Percentiles rank a stretch among this genome's conserved stretches.
Conservation (phyloP, 2,888 invertebrate genomes). For the Leptarthrus brevirostris region DNA sequence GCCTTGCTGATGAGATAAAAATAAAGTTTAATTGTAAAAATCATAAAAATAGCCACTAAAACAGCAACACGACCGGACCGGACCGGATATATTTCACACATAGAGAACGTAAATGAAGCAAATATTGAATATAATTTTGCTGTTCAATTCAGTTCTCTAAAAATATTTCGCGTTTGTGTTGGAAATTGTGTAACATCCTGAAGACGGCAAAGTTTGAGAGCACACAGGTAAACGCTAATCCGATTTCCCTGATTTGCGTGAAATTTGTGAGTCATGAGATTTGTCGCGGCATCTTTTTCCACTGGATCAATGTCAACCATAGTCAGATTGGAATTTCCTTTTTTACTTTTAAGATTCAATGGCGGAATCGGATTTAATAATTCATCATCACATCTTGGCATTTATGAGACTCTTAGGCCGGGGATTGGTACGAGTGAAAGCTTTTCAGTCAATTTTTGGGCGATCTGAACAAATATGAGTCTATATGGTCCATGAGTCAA, state of each 20-base stretch:
- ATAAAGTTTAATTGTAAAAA: conserved; percentile 29
- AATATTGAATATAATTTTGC: conserved; percentile 13
- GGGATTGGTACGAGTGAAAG: not conserved
- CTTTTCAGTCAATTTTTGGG: not conserved
- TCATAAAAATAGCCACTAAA: conserved; percentile 23
- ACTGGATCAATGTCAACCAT: conserved; percentile 14
- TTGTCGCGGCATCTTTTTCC: not conserved
- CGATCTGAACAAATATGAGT: too few relatives aligned
- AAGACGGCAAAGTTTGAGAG: conserved; percentile 2
- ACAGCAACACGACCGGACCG: not conserved
- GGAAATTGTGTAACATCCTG: conserved; percentile 29
- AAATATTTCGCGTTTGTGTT: conserved; percentile 7
- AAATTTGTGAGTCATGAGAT: conserved; percentile 3
- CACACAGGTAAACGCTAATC: conserved; percentile 19
- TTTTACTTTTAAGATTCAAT: not conserved
- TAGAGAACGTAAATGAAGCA: not conserved
- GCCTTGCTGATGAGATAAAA: conserved; percentile 8
- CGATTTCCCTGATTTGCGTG: conserved; percentile 3
- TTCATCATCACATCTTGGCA: not conserved
- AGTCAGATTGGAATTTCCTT: not conserved
- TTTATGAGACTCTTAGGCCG: not conserved
- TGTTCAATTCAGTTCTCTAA: conserved; percentile 8
- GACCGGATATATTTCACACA: not conserved
- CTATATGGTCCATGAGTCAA: too few relatives aligned
- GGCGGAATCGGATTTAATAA: not conserved